Conservation (phyloP, 2,113 vertebrate species). For the Dicaeum eximium region DNA sequence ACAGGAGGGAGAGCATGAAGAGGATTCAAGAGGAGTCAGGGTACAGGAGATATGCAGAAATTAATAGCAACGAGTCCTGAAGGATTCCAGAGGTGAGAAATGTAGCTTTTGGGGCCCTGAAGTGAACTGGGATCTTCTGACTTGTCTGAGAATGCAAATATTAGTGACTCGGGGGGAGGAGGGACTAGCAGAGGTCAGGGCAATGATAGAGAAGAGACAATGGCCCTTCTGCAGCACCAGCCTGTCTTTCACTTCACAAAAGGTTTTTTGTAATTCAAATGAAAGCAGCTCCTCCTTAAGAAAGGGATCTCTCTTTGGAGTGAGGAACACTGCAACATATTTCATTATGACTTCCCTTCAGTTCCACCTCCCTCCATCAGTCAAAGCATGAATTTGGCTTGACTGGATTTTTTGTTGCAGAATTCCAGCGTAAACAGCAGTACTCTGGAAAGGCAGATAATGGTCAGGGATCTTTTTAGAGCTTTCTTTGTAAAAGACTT, state of each 20-base stretch:
- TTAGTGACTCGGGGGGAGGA: neutral
- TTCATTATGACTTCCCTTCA: conserved; percentile 12
- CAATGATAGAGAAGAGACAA: neutral
- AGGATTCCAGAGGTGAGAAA: neutral
- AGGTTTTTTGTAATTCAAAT: conserved; percentile 41
- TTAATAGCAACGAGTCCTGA: neutral
- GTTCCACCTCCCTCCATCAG: neutral
- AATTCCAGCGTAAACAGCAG: neutral
- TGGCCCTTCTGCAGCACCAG: neutral
- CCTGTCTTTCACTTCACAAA: neutral
- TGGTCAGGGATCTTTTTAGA: neutral
- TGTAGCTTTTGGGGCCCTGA: neutral
- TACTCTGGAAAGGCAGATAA: neutral
- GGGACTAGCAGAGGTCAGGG: neutral
- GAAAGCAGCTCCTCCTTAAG: neutral
- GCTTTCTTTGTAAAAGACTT: neutral
- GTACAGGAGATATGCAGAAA: fast-evolving
- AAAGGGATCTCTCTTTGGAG: neutral
- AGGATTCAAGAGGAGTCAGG: neutral
- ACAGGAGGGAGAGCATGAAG: neutral
- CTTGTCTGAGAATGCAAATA: neutral
- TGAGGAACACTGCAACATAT: neutral
- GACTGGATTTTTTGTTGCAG: neutral
- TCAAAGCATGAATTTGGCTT: neutral
- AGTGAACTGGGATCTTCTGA: neutral